Evolutionary conservation across 2,888 invertebrate species (phyloP).

Genomic region (Bombyx huttoni): DNA sequence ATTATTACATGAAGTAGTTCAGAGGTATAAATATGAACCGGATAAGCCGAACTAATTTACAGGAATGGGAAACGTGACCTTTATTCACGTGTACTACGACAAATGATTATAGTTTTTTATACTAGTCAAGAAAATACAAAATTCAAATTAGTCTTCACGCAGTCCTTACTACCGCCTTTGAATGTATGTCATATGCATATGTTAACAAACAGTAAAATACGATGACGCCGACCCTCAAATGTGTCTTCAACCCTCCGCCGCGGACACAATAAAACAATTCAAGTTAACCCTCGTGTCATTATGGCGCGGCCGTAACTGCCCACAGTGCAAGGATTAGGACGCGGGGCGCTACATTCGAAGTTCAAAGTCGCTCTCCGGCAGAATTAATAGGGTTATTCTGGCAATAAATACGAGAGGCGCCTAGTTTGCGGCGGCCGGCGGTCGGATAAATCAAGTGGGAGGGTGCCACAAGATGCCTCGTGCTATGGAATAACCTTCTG

Average conservation of each 20-base stretch:
- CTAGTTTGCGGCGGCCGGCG: conserved; percentile 56
- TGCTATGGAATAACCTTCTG: conserved; percentile 21
- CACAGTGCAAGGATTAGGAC: conserved; percentile 30
- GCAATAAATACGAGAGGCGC: conserved; percentile 65
- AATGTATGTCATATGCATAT: too few relatives aligned
- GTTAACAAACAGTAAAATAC: neutral
- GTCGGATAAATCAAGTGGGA: conserved; percentile 62
- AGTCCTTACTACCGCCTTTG: too few relatives aligned
- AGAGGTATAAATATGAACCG: too few relatives aligned
- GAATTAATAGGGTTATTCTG: conserved; percentile 70
- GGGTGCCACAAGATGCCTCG: conserved; percentile 52
- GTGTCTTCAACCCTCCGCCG: neutral
- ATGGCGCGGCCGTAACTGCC: conserved; percentile 24
- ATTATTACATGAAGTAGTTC: too few relatives aligned
- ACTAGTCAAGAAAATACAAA: too few relatives aligned
- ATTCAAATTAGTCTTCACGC: too few relatives aligned
- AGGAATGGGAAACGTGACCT: too few relatives aligned
- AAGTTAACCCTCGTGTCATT: conserved; percentile 25
- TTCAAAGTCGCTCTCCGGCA: conserved; percentile 46
- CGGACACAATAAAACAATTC: conserved; percentile 17
- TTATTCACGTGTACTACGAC: too few relatives aligned
- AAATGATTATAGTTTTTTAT: too few relatives aligned
- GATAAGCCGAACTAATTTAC: too few relatives aligned
- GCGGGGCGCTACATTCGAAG: conserved; percentile 28
- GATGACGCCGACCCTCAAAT: neutral